phyloP scores from a whole-genome alignment of 2,888 invertebrate species.

The Lepidochitona cinerea region DNA sequence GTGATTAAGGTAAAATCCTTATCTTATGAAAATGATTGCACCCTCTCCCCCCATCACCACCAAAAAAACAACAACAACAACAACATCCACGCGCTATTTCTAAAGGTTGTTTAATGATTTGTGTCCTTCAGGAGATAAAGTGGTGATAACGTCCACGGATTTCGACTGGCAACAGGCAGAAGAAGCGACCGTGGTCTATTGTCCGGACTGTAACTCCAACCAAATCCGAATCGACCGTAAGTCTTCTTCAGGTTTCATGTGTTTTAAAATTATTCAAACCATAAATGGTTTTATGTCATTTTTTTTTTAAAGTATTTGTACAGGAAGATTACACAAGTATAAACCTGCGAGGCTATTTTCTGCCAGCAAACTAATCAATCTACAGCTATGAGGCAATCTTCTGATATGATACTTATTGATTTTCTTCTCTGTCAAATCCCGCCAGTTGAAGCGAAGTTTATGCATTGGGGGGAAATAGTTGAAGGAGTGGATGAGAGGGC shows the following conservation, averaged over 20 bases:
- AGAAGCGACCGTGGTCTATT: constrained; percentile 36
- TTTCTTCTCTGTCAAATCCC: background rate
- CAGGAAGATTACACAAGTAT: too few species aligned
- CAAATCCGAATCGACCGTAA: constrained; percentile 42
- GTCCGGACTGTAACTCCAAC: constrained; percentile 34
- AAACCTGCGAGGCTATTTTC: too few species aligned
- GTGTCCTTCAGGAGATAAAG: constrained; percentile 40
- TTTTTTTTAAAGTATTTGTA: too few species aligned
- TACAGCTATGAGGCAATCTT: too few species aligned
- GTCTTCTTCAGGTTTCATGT: too few species aligned
- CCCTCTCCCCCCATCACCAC: too few species aligned
- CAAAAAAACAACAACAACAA: background rate
- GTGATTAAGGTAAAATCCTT: too few species aligned
- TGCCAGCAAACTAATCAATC: too few species aligned
- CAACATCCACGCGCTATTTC: background rate
- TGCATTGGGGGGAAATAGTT: constrained; percentile 40
- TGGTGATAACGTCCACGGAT: constrained; percentile 51
- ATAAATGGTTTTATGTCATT: too few species aligned
- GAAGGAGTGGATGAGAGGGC: constrained; percentile 48
- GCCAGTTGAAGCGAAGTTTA: background rate
- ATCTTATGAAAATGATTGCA: too few species aligned
- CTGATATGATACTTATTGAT: too few species aligned
- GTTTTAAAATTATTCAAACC: too few species aligned
- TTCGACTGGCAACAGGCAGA: constrained; percentile 51
- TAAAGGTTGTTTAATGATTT: background rate